Percentiles rank a stretch among this genome's conserved stretches.
phyloP scores from a whole-genome alignment of 1,140 invertebrate species.

The Drosophila kanapiae region DNA sequence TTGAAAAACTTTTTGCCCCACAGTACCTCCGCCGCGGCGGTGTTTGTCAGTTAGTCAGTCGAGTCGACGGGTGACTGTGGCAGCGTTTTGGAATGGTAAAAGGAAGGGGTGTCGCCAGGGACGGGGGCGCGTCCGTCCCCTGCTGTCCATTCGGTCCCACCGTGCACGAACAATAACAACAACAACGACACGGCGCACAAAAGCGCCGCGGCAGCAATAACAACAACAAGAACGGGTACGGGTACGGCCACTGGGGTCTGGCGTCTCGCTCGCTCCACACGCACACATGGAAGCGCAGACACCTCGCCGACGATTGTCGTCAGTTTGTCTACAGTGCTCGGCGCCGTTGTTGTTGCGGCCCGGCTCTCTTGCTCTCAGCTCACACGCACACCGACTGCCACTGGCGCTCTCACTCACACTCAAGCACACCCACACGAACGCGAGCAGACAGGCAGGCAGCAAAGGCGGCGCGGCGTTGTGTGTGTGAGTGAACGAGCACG shows the following conservation, averaged over 20 bases:
- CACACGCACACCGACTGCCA: slow-evolving; percentile 2
- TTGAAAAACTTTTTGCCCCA: slow-evolving; percentile 16
- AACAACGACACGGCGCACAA: slow-evolving; percentile 47
- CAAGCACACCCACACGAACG: slow-evolving; percentile 28
- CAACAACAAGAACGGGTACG: slow-evolving; percentile 49
- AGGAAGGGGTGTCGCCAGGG: slow-evolving; percentile 19
- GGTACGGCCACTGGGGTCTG: slow-evolving; percentile 12
- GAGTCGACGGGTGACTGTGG: slow-evolving; percentile 50
- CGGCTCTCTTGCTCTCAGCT: slow-evolving; percentile 1
- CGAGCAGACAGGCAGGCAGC: slow-evolving; percentile 39
- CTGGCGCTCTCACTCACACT: slow-evolving; percentile 15
- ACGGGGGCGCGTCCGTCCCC: slow-evolving; percentile 58
- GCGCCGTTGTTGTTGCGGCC: slow-evolving; percentile 50
- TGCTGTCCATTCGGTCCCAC: slow-evolving; percentile 68
- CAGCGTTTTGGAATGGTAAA: slow-evolving; percentile 20
- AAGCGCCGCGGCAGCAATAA: slow-evolving; percentile 60
- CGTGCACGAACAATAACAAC: slow-evolving; percentile 55
- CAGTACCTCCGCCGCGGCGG: slow-evolving; percentile 39
- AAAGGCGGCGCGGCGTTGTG: slow-evolving; percentile 14
- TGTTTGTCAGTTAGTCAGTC: slow-evolving; percentile 78
- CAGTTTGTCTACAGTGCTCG: slow-evolving; percentile 79
- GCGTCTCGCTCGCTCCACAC: slow-evolving; percentile 38
- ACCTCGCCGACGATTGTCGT: slow-evolving; percentile 80
- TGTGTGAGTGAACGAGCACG: slow-evolving; percentile 36
- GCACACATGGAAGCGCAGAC: slow-evolving; percentile 56